These are phyloP conservation scores for Bombus huntii DNA, from an alignment of 1,140 invertebrate species.

Conservation along the genomic window DNA sequence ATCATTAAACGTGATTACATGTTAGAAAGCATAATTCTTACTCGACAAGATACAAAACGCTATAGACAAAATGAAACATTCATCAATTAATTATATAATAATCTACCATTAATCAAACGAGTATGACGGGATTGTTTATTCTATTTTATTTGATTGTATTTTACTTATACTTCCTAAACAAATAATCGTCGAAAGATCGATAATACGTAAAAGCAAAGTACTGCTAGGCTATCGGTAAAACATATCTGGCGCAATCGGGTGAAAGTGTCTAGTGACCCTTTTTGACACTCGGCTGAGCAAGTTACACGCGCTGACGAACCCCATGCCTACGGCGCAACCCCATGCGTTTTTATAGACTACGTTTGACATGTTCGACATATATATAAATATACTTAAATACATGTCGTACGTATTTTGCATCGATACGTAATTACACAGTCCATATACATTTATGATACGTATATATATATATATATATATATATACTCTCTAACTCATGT, in stretches of 20 bases:
- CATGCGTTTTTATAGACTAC: constrained; percentile 29
- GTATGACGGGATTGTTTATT: no score
- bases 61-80: neutral
- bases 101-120: neutral
- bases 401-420: constrained; percentile 8
- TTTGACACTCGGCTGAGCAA: constrained; percentile 79
- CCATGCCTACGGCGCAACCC: constrained; percentile 48
- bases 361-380: constrained; percentile 29
- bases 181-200: constrained; percentile 50
- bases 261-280: constrained; percentile 81
- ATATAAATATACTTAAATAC: constrained; percentile 50
- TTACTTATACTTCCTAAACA: constrained; percentile 37
- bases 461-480: neutral
- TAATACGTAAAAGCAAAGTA: constrained; percentile 58
- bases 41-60: neutral
- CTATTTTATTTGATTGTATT: constrained; percentile 7
- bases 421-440: constrained; percentile 28
- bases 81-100: neutral
- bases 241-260: constrained; percentile 78
- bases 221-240: constrained; percentile 68
- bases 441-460: neutral
- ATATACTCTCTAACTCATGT: neutral
- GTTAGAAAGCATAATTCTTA: neutral
- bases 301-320: constrained; percentile 77
- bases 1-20: neutral